Percentiles rank a stretch among this genome's conserved stretches.
These are phyloP conservation scores for Dipodomys ordii DNA, from an alignment of 2,113 vertebrate genomes.

Conservation along the genomic window DNA sequence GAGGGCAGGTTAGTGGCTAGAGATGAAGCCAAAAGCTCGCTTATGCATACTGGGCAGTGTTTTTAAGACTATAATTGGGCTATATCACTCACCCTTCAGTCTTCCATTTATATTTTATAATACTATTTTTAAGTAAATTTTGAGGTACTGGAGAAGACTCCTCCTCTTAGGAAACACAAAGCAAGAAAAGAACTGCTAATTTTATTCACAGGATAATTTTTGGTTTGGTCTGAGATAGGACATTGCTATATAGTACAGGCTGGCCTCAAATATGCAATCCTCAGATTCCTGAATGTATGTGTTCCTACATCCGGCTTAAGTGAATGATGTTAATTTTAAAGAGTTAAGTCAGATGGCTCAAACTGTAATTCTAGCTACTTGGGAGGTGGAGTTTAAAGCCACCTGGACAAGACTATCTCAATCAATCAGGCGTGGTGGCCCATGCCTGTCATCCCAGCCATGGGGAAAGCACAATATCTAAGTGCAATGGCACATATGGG, in stretches of 20 bases:
- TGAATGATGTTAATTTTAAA: background rate
- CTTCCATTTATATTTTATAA: background rate
- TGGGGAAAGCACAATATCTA: too few relatives aligned
- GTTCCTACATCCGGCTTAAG: background rate
- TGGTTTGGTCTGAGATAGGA: background rate
- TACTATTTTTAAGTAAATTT: constrained; percentile 12
- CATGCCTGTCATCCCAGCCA: too few relatives aligned
- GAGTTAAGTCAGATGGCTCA: background rate
- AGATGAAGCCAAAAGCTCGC: too few relatives aligned
- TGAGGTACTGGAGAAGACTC: background rate
- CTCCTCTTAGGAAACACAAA: background rate
- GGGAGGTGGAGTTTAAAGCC: too few relatives aligned
- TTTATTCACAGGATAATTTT: background rate
- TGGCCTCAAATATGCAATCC: background rate
- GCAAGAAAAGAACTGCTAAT: background rate
- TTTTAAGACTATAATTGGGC: background rate
- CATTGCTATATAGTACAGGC: background rate
- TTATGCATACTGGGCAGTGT: background rate
- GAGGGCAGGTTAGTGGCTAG: background rate
- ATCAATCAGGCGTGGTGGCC: too few relatives aligned
- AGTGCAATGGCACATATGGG: too few relatives aligned
- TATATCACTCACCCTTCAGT: background rate
- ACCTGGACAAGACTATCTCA: too few relatives aligned
- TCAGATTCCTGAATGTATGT: background rate
- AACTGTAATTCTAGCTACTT: too few relatives aligned